A percentile compares a stretch with the other conserved stretches of the same genome.
Conservation (phyloP, 2,888 invertebrate genomes). For the Frankliniella intonsa region DNA sequence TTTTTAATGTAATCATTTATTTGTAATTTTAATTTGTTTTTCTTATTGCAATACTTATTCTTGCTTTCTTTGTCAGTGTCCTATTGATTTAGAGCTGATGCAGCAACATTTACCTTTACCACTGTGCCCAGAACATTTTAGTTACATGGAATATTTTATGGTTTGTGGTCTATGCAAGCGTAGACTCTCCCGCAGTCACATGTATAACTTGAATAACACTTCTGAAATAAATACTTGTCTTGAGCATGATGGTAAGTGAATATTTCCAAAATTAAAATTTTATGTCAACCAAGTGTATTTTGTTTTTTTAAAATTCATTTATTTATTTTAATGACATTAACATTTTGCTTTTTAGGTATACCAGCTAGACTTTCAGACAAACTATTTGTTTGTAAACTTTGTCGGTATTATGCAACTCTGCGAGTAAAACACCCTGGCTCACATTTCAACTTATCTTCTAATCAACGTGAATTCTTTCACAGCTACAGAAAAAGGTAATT, state of each 20-base stretch:
- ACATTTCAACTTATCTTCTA: constrained; percentile 41
- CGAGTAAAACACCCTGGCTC: constrained; percentile 56
- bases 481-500: constrained; percentile 61
- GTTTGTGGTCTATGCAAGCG: constrained; percentile 74
- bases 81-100: constrained; percentile 47
- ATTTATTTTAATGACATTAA: not conserved
- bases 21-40: constrained; percentile 27
- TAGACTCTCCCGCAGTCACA: constrained; percentile 68
- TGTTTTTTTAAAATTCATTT: not conserved
- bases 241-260: constrained; percentile 48
- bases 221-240: constrained; percentile 49
- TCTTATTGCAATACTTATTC: constrained; percentile 27
- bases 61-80: constrained; percentile 42
- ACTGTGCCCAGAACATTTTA: constrained; percentile 39
- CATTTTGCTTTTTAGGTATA: constrained; percentile 44
- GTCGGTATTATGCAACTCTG: constrained; percentile 71
- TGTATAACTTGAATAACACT: constrained; percentile 58
- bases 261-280: not conserved
- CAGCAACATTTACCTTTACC: constrained; percentile 38
- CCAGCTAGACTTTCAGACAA: constrained; percentile 64
- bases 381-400: constrained; percentile 75
- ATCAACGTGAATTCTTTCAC: constrained; percentile 54
- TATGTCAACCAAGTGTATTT: not conserved
- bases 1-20: constrained; percentile 11
- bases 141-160: constrained; percentile 62